phyloP scores from a whole-genome alignment of 2,113 vertebrate species.

The Propithecus coquereli region DNA sequence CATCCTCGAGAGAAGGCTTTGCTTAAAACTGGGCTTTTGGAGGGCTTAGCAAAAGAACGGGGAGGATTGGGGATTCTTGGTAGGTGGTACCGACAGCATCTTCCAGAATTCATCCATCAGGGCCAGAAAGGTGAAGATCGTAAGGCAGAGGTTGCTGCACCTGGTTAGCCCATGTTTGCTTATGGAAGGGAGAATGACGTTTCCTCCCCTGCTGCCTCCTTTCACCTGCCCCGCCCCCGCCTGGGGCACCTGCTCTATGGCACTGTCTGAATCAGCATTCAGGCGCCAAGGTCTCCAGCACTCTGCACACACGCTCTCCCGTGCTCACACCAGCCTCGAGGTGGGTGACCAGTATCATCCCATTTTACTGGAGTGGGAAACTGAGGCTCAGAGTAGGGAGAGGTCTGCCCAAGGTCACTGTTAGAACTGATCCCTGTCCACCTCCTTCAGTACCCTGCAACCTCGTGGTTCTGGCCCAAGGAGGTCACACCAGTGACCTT shows the following conservation, averaged over 20 bases:
- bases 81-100: not conserved
- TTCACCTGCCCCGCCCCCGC: rapidly evolving
- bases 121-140: not conserved
- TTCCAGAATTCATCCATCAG: not conserved
- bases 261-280: not conserved
- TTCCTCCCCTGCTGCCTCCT: too few species aligned
- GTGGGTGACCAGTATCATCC: not conserved
- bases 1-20: not conserved
- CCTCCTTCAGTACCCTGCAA: not conserved
- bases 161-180: too few species aligned
- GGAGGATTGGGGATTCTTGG: not conserved
- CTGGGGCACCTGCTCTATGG: rapidly evolving
- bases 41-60: not conserved
- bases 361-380: not conserved
- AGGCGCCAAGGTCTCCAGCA: not conserved
- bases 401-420: not conserved
- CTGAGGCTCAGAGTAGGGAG: not conserved
- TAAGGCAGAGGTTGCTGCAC: not conserved
- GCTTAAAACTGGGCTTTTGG: not conserved
- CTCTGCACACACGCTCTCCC: rapidly evolving
- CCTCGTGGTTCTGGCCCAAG: not conserved
- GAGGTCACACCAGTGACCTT: not conserved
- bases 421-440: not conserved
- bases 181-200: not conserved
- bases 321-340: not conserved